These are phyloP conservation scores for Troides oblongomaculatus DNA, from an alignment of 2,888 invertebrate genomes.

Conservation along the genomic window DNA sequence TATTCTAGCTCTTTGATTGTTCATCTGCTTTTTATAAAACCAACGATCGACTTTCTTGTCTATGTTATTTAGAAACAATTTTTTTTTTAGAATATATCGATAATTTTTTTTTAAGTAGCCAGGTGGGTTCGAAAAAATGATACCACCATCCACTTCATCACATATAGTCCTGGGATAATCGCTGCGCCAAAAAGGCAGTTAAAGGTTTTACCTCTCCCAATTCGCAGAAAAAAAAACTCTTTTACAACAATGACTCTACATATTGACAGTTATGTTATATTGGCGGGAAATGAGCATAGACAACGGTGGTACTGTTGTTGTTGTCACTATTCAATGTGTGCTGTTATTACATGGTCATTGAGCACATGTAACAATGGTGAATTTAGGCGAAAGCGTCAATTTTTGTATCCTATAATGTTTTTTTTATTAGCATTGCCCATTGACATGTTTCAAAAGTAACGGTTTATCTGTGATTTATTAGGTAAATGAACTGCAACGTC, in stretches of 20 bases:
- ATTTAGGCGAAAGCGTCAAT: conserved; percentile 48
- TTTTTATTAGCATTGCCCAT: conserved; percentile 33
- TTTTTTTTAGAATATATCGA: neutral
- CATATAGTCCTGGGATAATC: too few relatives aligned
- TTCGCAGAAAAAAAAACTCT: neutral
- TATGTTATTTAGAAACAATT: neutral
- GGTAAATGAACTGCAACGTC: conserved; percentile 25
- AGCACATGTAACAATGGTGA: conserved; percentile 33
- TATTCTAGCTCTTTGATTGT: too few relatives aligned
- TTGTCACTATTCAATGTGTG: conserved; percentile 24
- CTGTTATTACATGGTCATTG: conserved; percentile 35
- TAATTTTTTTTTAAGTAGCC: neutral
- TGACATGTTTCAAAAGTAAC: conserved; percentile 39
- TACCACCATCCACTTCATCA: too few relatives aligned
- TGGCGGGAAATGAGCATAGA: conserved; percentile 22
- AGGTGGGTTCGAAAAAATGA: too few relatives aligned
- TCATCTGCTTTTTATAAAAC: too few relatives aligned
- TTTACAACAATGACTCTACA: neutral
- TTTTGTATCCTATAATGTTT: conserved; percentile 31
- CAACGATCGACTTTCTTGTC: too few relatives aligned
- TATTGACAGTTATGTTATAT: neutral
- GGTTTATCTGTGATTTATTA: conserved; percentile 36
- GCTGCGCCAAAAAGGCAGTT: too few relatives aligned
- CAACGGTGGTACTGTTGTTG: conserved; percentile 33
- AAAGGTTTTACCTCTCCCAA: too few relatives aligned